Conservation (phyloP, 1,140 invertebrate genomes). For the Metopolophium dirhodum region DNA sequence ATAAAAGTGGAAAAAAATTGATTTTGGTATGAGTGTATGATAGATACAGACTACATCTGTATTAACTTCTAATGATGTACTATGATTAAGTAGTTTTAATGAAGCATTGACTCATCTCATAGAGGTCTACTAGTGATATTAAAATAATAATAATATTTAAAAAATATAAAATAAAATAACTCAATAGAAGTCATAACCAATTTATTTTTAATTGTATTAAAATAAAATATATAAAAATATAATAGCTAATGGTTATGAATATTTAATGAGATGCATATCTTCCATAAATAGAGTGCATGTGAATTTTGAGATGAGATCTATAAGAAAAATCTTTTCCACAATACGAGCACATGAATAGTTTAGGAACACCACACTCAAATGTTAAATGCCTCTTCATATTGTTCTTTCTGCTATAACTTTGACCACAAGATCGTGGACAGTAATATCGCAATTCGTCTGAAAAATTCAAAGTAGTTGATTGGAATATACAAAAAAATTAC, state of each 20-base stretch:
- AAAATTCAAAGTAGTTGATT: neutral
- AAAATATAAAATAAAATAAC: neutral
- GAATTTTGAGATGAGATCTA: neutral
- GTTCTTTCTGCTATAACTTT: slow-evolving; percentile 60
- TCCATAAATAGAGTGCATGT: neutral
- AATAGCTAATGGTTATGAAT: neutral
- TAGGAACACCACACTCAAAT: slow-evolving; percentile 32
- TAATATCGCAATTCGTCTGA: slow-evolving; percentile 21
- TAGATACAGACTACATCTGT: neutral
- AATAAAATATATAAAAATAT: neutral
- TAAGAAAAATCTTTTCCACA: neutral
- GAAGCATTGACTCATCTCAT: neutral
- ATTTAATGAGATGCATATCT: neutral
- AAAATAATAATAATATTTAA: neutral
- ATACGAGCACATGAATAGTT: neutral
- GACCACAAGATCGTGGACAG: neutral
- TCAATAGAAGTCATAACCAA: neutral
- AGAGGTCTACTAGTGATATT: neutral
- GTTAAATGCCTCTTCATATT: slow-evolving; percentile 59
- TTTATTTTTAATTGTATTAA: neutral
- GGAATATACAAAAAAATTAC: neutral
- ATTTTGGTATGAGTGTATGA: no score
- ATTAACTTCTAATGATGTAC: neutral
- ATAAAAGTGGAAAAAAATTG: no score
- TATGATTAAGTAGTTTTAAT: neutral